phyloP scores from a whole-genome alignment of 2,888 invertebrate genomes.

The Horisme vitalbata region DNA sequence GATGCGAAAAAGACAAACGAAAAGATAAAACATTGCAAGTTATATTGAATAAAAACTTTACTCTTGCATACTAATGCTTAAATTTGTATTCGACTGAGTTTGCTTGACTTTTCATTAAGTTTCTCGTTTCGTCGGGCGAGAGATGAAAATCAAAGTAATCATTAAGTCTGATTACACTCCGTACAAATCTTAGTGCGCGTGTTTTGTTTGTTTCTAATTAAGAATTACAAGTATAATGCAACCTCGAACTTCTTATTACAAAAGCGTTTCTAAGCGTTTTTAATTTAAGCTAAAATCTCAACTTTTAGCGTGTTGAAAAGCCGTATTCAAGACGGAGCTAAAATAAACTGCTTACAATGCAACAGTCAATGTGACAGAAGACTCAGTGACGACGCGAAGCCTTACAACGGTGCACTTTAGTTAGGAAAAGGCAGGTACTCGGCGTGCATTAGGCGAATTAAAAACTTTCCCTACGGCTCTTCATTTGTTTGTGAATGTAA shows the following conservation, averaged over 20 bases:
- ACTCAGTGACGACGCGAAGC: slow-evolving; percentile 54
- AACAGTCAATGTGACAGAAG: slow-evolving; percentile 69
- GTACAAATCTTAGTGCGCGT: slow-evolving; percentile 47
- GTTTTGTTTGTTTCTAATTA: slow-evolving; percentile 32
- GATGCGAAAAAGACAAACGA: slow-evolving; percentile 68
- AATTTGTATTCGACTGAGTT: slow-evolving; percentile 79
- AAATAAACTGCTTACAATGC: slow-evolving; percentile 71
- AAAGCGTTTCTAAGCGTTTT: slow-evolving; percentile 8
- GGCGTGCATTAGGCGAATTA: slow-evolving; percentile 80
- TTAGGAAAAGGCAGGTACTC: slow-evolving; percentile 67
- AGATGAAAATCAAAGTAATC: slow-evolving; percentile 78
- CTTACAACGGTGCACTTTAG: slow-evolving; percentile 69
- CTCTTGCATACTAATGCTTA: slow-evolving; percentile 79
- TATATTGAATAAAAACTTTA: slow-evolving; percentile 80
- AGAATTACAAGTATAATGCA: slow-evolving; percentile 10
- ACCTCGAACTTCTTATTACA: no score
- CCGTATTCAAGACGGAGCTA: slow-evolving; percentile 59
- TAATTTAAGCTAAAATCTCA: slow-evolving; percentile 37
- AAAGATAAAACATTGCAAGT: slow-evolving; percentile 75
- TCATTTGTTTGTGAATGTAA: slow-evolving; percentile 69
- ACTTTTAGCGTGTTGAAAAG: slow-evolving; percentile 46
- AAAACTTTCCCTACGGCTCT: slow-evolving; percentile 67
- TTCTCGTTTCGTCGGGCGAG: slow-evolving; percentile 67
- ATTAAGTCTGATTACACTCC: slow-evolving; percentile 69
- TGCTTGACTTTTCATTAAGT: slow-evolving; percentile 80